Conservation (phyloP, 2,888 invertebrate species). For the Malachius bipustulatus region DNA sequence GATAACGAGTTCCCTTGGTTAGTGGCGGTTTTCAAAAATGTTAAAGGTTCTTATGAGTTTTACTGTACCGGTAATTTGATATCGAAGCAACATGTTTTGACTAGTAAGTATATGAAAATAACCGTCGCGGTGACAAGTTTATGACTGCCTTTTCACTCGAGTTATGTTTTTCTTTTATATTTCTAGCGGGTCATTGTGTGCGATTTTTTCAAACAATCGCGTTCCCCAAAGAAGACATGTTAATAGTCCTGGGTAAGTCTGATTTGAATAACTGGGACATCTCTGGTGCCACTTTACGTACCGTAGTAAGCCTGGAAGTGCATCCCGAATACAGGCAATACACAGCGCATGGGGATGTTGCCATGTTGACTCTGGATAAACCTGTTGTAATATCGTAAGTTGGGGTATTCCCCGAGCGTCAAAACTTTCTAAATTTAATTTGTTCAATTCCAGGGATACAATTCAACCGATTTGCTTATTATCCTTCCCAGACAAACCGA, state of each 20-base stretch:
- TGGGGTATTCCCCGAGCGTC: too few species aligned
- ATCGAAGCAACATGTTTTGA: constrained; percentile 27
- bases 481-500: constrained; percentile 36
- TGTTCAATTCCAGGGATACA: constrained; percentile 40
- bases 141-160: too few species aligned
- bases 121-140: too few species aligned
- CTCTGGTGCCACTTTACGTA: constrained; percentile 23
- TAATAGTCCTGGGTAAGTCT: constrained; percentile 29
- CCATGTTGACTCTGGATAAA: constrained; percentile 38
- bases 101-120: constrained; percentile 26
- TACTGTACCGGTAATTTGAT: constrained; percentile 30
- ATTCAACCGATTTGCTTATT: constrained; percentile 53
- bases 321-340: constrained; percentile 25
- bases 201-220: constrained; percentile 23
- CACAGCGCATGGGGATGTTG: constrained; percentile 37
- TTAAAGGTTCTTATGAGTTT: constrained; percentile 25
- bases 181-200: constrained; percentile 28
- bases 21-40: constrained; percentile 24
- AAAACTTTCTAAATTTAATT: neutral
- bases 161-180: too few species aligned
- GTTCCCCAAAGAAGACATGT: constrained; percentile 23
- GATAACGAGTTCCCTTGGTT: constrained; percentile 29
- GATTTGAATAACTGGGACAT: constrained; percentile 27
- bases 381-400: constrained; percentile 30
- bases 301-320: constrained; percentile 30